phyloP scores from a whole-genome alignment of 1,140 invertebrate genomes.

The Habropoda laboriosa region DNA sequence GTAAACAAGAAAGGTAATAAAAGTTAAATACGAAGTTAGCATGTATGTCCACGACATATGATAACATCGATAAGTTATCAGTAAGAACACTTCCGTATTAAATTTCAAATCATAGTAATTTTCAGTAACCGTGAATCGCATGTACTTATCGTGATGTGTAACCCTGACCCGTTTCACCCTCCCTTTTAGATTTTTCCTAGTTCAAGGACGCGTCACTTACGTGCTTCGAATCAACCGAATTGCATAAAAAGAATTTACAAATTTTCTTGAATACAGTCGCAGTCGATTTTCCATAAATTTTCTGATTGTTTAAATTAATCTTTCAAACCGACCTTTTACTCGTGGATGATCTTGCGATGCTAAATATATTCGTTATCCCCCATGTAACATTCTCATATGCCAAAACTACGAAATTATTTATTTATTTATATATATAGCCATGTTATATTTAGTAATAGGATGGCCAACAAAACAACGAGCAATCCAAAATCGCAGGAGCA shows the following conservation, averaged over 20 bases:
- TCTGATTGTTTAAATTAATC: neutral
- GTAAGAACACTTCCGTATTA: neutral
- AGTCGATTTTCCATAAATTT: neutral
- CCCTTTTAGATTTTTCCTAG: slow-evolving; percentile 29
- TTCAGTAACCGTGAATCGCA: neutral
- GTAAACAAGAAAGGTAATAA: neutral
- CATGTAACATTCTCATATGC: neutral
- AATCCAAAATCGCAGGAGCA: slow-evolving; percentile 8
- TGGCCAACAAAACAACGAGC: slow-evolving; percentile 6
- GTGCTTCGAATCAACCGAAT: slow-evolving; percentile 1
- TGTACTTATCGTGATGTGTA: neutral
- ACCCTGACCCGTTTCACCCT: slow-evolving; percentile 23
- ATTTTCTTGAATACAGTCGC: neutral
- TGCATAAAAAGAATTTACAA: neutral
- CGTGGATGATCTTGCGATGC: neutral
- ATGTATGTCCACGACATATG: neutral
- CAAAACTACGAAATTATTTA: slow-evolving; percentile 2
- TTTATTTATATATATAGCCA: neutral
- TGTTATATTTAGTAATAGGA: slow-evolving; percentile 1
- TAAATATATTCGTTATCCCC: neutral
- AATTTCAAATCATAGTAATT: neutral
- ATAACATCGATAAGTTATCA: neutral
- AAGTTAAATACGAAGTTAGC: neutral
- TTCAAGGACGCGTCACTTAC: slow-evolving; percentile 4
- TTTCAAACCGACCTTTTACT: neutral